Base-by-base conservation (phyloP, 2,888 invertebrate genomes). In the Meghimatium bilineatum region DNA sequence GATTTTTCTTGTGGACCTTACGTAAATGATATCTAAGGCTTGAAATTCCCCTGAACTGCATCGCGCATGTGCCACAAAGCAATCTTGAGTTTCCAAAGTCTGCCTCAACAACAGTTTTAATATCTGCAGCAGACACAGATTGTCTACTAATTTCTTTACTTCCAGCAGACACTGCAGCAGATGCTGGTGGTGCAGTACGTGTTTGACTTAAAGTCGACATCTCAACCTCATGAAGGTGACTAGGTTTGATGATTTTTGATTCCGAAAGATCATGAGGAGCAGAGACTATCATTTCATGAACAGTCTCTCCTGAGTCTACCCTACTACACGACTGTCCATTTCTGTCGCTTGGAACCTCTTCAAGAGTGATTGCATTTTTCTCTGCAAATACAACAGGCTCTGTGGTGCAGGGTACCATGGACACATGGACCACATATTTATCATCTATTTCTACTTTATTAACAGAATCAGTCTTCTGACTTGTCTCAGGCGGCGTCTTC, bases 41-140 rank as follows among this genome's bases (percentile, higher is more conserved):
- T 49, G 75, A 75, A 14, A 84, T 36, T 1, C 69, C 56, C 12
- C 71, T 34, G 60, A 84, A 84, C 71, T 80, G 84, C 84, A 84
- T 76, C 32, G 76, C 80, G 60, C 84, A 84, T 32, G 80, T 80
- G 0, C 75, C 80, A 84, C 84, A 84, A 17, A 80, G 26, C 38
- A 83, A 71, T 34, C 44, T 10, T 3, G 78, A 83, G 63, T 32
- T 44, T 26, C 49, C 56, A 44, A 72, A 63, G 32, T 66, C 76
- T 60, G 77, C 52, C 23, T 69, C 75, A 1, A 66, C 12, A 17
- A 63, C 38, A 23, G n/a, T 36, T n/a, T 52, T 72, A 14, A 36
- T 36, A 14, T 44, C 63, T 12, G 56, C 17, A 17, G 56, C 32
- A 3, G 38, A 26, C 14, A 44, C n/a, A 10, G 12, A 2, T n/a